Evolutionary conservation across 2,797 vertebrate genomes (phyloP), one percentile per base, ranked within the genome.

Genomic region (Centropyge bicolor): DNA sequence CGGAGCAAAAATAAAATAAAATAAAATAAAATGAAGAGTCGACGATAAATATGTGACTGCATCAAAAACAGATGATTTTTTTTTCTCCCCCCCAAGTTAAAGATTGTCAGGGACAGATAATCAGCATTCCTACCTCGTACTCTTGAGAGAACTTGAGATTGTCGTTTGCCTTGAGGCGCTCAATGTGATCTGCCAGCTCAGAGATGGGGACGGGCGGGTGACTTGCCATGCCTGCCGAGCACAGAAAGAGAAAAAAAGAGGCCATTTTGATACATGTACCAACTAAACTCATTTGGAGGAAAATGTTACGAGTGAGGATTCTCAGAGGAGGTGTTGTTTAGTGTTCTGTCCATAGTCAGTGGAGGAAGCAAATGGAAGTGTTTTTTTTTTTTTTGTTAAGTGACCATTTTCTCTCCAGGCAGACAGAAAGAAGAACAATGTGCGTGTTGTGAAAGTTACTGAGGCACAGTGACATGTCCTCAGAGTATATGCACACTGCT

Each of bases 61-160:
- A 69, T 80, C 45, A 78, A 68, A 80, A 66, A 51, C 64, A 36
- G 66, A 82, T 63, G 71, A 69, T 70, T 80, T 90, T 84, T 31
- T n/a, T n/a, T n/a, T n/a, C n/a, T n/a, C n/a, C n/a, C n/a, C n/a
- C 63, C 61, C 17, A 43, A 83, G 72, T 87, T 57, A 13, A 67
- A 86, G 88, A 86, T 74, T 85, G 75, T 71, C 78, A 74, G 75
- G 76, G 70, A 74, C 19, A 74, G 83, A 90, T 86, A 77, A 92
- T 91, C 88, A 80, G 79, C 80, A 91, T 89, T 89, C 91, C 48
- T 97, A 99, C 98, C 98, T 99, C 98, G 86, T 99, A 99, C 88
- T 99, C 98, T 95, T 99, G 98, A 85, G 98, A 99, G 94, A 99
- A 99, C 93, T 98, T 97, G 93, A 99, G 95, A 94, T 98, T 99